A percentile compares a stretch with the other conserved stretches of the same genome.
These are phyloP conservation scores for Dione vanillae DNA, from an alignment of 2,888 invertebrate species.

Conservation along the genomic window DNA sequence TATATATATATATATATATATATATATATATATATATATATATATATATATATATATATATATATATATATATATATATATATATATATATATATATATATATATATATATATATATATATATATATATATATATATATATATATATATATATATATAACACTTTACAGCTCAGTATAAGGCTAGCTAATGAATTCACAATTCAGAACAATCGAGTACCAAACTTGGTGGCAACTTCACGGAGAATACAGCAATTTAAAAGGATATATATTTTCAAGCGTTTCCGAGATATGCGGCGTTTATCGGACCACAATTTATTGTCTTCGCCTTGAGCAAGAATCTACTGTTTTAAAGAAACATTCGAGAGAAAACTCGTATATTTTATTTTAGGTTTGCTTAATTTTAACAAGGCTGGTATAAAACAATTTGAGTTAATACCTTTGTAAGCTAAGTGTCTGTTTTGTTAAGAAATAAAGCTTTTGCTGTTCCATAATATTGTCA, in stretches of 20 bases:
- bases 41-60: too few species aligned
- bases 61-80: too few species aligned
- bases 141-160: too few species aligned
- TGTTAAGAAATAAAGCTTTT: conserved; percentile 4
- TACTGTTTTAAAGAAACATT: conserved; percentile 44
- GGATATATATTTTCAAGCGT: conserved; percentile 49
- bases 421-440: conserved; percentile 8
- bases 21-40: too few species aligned
- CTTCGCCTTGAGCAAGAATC: conserved; percentile 44
- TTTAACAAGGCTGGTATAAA: conserved; percentile 15
- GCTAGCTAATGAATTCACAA: conserved; percentile 26
- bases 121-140: too few species aligned
- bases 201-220: conserved; percentile 18
- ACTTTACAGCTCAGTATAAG: background rate
- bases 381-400: conserved; percentile 17
- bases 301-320: conserved; percentile 57
- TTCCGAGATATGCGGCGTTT: conserved; percentile 48
- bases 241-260: conserved; percentile 55
- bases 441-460: background rate
- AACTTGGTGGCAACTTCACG: conserved; percentile 32
- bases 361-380: conserved; percentile 14
- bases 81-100: too few species aligned
- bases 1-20: too few species aligned
- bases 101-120: too few species aligned
- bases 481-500: too few species aligned